phyloP scores from a whole-genome alignment of 1,140 invertebrate genomes.

The Thaumetopoea pityocampa region DNA sequence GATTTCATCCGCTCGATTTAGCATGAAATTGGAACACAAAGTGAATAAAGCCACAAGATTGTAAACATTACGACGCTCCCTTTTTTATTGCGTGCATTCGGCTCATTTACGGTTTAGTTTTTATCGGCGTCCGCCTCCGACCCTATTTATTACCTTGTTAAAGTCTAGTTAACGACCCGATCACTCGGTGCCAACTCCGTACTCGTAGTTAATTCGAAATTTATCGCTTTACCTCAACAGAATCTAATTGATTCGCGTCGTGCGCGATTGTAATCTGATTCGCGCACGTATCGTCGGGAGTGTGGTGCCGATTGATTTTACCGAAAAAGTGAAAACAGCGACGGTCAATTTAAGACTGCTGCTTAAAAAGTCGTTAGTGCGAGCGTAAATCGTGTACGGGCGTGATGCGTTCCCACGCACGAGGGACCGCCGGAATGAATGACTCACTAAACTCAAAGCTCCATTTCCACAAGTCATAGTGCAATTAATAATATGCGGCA shows the following conservation, averaged over 20 bases:
- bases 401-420: slow-evolving; percentile 57
- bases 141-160: slow-evolving; percentile 71
- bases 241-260: slow-evolving; percentile 51
- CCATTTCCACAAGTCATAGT: slow-evolving; percentile 75
- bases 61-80: slow-evolving; percentile 73
- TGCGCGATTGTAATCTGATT: slow-evolving; percentile 28
- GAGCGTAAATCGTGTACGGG: slow-evolving; percentile 52
- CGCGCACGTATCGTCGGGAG: too few species aligned
- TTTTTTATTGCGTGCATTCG: slow-evolving; percentile 66
- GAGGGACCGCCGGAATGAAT: slow-evolving; percentile 61
- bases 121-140: slow-evolving; percentile 55
- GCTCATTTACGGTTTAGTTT: slow-evolving; percentile 70
- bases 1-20: slow-evolving; percentile 74
- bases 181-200: slow-evolving; percentile 37
- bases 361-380: slow-evolving; percentile 13
- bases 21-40: slow-evolving; percentile 75
- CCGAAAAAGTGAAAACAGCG: slow-evolving; percentile 28
- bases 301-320: slow-evolving; percentile 32
- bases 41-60: slow-evolving; percentile 75
- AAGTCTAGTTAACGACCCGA: slow-evolving; percentile 66
- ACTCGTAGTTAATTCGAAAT: slow-evolving; percentile 55
- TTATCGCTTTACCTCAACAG: slow-evolving; percentile 46
- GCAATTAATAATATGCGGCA: slow-evolving; percentile 76
- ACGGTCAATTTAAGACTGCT: slow-evolving; percentile 7
- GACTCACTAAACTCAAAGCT: slow-evolving; percentile 71